phyloP scores from a whole-genome alignment of 1,140 invertebrate species.

The Dendrolimus punctatus region DNA sequence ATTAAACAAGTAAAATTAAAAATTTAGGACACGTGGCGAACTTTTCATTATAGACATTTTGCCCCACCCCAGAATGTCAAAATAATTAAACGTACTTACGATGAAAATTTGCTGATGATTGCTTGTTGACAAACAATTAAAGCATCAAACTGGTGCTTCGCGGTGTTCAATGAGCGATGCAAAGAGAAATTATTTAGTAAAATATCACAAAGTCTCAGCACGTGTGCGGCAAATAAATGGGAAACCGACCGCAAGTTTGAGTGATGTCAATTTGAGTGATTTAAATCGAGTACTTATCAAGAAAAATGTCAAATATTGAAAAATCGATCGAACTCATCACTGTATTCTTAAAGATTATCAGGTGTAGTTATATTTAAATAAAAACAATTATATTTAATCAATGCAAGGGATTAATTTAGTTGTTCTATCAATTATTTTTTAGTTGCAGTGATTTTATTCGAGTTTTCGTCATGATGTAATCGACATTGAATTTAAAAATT shows the following conservation, averaged over 20 bases:
- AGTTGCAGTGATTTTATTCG: too few species aligned
- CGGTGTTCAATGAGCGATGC: conserved; percentile 25
- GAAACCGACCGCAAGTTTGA: conserved; percentile 31
- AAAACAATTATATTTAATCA: too few species aligned
- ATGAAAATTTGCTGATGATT: conserved; percentile 28
- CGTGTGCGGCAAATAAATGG: conserved; percentile 64
- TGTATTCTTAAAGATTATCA: too few species aligned
- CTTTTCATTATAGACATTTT: conserved; percentile 55
- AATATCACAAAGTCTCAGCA: conserved; percentile 66
- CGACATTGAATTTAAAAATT: too few species aligned
- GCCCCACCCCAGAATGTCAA: conserved; percentile 63
- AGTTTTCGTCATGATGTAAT: too few species aligned
- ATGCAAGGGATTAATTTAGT: too few species aligned
- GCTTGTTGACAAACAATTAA: conserved; percentile 30
- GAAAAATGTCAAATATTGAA: too few species aligned
- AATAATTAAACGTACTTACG: conserved; percentile 55
- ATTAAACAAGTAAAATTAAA: conserved; percentile 28
- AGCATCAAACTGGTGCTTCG: conserved; percentile 26
- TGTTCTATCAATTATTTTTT: too few species aligned
- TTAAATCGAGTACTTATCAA: too few species aligned
- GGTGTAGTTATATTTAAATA: too few species aligned
- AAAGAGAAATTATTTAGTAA: conserved; percentile 51
- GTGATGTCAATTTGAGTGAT: too few species aligned
- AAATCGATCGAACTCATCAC: too few species aligned
- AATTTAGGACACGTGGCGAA: conserved; percentile 66